Evolutionary conservation across 2,113 vertebrate species (phyloP).

Genomic region (Hemibagrus wyckioides): DNA sequence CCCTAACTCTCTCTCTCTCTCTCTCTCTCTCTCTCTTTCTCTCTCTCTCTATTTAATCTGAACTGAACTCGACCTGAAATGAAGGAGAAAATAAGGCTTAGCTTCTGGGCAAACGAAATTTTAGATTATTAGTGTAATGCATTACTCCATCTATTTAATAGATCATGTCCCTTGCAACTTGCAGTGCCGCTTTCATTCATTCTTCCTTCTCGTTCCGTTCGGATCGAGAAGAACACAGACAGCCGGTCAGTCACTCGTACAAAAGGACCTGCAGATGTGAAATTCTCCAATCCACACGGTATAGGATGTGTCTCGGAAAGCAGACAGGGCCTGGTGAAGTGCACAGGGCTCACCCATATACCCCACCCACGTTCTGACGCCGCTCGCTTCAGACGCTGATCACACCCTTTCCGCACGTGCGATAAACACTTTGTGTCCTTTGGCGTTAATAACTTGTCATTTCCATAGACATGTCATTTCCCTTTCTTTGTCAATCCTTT

Average conservation of each 20-base stretch:
- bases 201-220: not conserved
- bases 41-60: constrained; percentile 56
- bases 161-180: constrained; percentile 32
- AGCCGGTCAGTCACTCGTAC: not conserved
- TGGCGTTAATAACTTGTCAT: constrained; percentile 26
- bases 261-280: not conserved
- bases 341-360: not conserved
- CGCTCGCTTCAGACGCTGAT: not conserved
- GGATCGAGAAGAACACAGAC: not conserved
- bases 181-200: constrained; percentile 27
- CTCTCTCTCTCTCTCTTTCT: constrained; percentile 48
- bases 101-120: constrained; percentile 47
- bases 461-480: constrained; percentile 19
- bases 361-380: constrained; percentile 27
- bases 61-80: constrained; percentile 56
- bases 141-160: constrained; percentile 43
- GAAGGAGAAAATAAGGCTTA: constrained; percentile 41
- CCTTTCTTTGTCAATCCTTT: constrained; percentile 29
- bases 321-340: not conserved
- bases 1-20: constrained; percentile 55
- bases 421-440: constrained; percentile 8
- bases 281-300: not conserved
- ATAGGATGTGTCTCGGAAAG: not conserved
- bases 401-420: not conserved
- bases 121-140: constrained; percentile 51